Conservation (phyloP, 1,140 invertebrate species). For the Neodiprion pinetum region DNA sequence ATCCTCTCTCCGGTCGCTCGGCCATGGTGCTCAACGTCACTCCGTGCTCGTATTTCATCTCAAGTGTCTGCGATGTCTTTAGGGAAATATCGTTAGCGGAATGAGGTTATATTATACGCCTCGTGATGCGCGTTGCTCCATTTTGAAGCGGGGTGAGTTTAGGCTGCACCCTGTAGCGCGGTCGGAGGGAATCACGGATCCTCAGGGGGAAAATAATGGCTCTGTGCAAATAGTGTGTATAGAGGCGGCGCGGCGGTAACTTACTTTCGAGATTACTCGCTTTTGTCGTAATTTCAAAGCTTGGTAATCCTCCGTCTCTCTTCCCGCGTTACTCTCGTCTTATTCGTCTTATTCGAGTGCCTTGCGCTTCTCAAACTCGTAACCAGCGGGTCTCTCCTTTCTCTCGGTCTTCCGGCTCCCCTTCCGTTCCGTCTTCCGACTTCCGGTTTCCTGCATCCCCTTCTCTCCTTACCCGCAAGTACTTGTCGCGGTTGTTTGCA, state of each 20-base stretch:
- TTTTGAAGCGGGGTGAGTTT: neutral
- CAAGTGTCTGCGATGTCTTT: neutral
- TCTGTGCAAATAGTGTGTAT: neutral
- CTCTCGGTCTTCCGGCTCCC: neutral
- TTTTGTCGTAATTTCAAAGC: neutral
- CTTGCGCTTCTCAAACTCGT: too few species aligned
- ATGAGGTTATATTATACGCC: neutral
- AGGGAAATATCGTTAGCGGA: neutral
- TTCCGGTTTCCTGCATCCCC: neutral
- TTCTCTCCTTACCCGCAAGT: neutral
- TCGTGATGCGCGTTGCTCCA: neutral
- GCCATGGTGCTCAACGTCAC: too few species aligned
- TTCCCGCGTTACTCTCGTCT: too few species aligned
- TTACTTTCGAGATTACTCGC: neutral
- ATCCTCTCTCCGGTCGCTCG: too few species aligned
- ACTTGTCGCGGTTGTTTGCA: neutral
- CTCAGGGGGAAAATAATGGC: neutral
- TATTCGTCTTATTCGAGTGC: too few species aligned
- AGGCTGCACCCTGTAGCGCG: neutral
- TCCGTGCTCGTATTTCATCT: neutral
- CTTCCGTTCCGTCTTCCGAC: neutral
- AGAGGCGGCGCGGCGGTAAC: neutral
- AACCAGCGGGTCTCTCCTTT: too few species aligned
- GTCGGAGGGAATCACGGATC: neutral
- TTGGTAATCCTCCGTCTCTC: neutral